phyloP scores from a whole-genome alignment of 2,797 vertebrate species.

The Trichosurus vulpecula region DNA sequence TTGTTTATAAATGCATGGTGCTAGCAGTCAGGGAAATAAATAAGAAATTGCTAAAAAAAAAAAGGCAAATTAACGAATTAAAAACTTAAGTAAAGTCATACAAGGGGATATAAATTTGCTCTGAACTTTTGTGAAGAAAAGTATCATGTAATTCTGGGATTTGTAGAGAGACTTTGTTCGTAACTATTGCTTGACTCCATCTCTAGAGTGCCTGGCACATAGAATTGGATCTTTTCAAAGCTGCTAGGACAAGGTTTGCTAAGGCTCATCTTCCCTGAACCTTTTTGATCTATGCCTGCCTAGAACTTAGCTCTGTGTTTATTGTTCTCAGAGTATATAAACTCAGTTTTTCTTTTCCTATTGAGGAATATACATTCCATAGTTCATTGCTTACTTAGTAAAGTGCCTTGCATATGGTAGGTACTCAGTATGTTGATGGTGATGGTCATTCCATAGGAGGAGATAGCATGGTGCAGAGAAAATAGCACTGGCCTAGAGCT shows the following conservation, averaged over 20 bases:
- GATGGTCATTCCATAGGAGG: neutral
- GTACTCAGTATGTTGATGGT: neutral
- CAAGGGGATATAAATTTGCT: neutral
- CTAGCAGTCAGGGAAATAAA: neutral
- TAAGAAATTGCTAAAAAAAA: neutral
- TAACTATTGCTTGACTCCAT: neutral
- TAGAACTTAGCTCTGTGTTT: neutral
- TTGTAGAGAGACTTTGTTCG: neutral
- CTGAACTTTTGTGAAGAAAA: neutral
- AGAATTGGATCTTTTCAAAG: neutral
- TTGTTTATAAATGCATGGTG: neutral
- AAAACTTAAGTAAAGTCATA: neutral
- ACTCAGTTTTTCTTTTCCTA: neutral
- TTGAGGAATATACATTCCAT: neutral
- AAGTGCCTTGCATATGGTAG: neutral
- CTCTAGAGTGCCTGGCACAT: neutral
- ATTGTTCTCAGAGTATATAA: neutral
- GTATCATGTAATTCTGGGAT: neutral
- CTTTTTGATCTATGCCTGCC: neutral
- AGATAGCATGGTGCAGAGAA: neutral
- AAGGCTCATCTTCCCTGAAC: neutral
- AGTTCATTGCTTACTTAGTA: neutral
- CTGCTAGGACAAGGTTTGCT: neutral
- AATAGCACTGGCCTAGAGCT: neutral
- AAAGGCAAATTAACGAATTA: neutral